Evolutionary conservation across 2,888 invertebrate species (phyloP).

Genomic region (Lepeophtheirus nordmannii): DNA sequence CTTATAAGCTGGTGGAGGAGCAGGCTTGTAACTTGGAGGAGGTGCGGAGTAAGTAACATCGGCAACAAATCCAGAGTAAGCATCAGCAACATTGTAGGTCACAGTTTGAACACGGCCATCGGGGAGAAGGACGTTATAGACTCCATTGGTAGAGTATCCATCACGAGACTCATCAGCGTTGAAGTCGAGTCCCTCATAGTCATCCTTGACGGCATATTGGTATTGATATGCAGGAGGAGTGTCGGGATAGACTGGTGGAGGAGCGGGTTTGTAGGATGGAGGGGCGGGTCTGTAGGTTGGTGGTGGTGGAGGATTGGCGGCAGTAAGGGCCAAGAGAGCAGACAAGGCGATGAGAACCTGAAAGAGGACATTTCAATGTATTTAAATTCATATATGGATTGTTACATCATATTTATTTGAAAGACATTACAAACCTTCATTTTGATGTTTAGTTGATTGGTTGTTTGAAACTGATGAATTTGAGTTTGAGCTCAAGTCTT

Average conservation of each 20-base stretch:
- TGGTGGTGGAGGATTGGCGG: not conserved
- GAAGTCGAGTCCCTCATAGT: not conserved
- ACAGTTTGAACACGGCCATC: not conserved
- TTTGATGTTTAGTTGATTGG: no score
- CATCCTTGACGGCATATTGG: slow-evolving; percentile 1
- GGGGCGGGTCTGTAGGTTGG: slow-evolving; percentile 1
- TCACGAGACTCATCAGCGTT: not conserved
- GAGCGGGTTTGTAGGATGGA: not conserved
- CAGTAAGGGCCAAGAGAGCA: not conserved
- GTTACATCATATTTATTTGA: no score
- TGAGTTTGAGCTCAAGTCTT: no score
- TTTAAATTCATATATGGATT: no score
- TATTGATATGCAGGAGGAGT: not conserved
- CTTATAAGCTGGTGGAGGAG: not conserved
- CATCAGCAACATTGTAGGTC: slow-evolving; percentile 9
- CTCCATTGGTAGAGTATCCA: not conserved
- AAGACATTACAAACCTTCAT: no score
- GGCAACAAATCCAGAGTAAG: slow-evolving; percentile 3
- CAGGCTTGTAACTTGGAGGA: not conserved
- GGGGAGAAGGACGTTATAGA: not conserved
- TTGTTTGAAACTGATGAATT: not conserved
- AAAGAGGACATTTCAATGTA: not conserved
- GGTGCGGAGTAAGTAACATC: not conserved
- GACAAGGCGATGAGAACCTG: not conserved
- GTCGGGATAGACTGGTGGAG: not conserved